phyloP scores from a whole-genome alignment of 2,797 vertebrate species.

The Argya squamiceps region DNA sequence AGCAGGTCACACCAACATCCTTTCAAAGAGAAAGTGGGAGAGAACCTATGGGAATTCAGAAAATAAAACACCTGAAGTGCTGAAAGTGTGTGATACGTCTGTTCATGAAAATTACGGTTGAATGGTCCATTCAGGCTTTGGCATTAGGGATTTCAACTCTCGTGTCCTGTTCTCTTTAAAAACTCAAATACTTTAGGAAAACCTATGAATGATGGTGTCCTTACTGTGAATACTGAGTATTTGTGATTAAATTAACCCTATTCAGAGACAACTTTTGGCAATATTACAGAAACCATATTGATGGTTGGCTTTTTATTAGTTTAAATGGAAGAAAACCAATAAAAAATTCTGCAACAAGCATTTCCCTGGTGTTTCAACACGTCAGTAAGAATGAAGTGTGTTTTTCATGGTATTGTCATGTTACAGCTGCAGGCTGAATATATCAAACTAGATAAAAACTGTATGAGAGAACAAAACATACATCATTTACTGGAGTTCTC shows the following conservation, averaged over 20 bases:
- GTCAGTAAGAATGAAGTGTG: neutral
- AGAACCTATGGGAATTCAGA: neutral
- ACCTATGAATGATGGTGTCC: neutral
- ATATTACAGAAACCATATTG: neutral
- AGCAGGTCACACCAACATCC: neutral
- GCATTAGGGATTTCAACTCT: neutral
- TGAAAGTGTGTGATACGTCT: neutral
- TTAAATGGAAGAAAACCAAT: neutral
- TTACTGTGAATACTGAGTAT: neutral
- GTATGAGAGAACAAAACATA: neutral
- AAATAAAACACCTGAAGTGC: slow-evolving; percentile 13
- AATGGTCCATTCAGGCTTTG: neutral
- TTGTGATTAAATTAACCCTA: slow-evolving; percentile 33
- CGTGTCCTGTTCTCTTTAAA: neutral
- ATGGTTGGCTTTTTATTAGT: neutral
- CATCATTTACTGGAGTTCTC: neutral
- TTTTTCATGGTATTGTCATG: neutral
- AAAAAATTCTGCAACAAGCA: slow-evolving; percentile 6
- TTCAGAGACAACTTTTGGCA: neutral
- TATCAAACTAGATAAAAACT: neutral
- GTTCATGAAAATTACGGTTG: neutral
- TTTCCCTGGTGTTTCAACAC: neutral
- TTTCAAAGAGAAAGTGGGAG: neutral
- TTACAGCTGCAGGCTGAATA: neutral
- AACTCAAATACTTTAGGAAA: neutral